A percentile compares a stretch with the other conserved stretches of the same genome.
Evolutionary conservation across 2,888 invertebrate genomes (phyloP).

Genomic region (Drosophila affinis): DNA sequence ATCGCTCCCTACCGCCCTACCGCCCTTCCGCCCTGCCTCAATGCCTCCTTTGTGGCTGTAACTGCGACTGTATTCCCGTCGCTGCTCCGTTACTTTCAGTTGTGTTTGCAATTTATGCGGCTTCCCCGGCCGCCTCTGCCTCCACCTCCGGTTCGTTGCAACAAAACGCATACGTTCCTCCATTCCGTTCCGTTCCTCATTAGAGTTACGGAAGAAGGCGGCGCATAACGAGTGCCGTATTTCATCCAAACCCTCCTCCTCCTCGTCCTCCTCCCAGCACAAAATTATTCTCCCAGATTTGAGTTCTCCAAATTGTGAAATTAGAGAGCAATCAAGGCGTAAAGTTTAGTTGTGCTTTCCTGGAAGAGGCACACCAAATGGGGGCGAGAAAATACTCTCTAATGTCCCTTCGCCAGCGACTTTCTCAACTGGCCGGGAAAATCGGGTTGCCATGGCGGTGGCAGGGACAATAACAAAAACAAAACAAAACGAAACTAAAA

Average conservation of each 20-base stretch:
- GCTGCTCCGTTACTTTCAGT: conserved; percentile 46
- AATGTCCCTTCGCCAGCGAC: conserved; percentile 45
- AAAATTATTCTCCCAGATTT: conserved; percentile 38
- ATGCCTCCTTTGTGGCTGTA: conserved; percentile 19
- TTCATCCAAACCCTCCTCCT: neutral
- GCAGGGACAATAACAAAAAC: conserved; percentile 40
- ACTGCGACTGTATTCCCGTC: conserved; percentile 32
- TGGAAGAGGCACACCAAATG: conserved; percentile 12
- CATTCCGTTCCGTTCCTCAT: conserved; percentile 6
- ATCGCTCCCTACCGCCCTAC: conserved; percentile 23
- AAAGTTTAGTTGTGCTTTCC: conserved; percentile 28
- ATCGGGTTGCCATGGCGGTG: conserved; percentile 53
- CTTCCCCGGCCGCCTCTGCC: conserved; percentile 50
- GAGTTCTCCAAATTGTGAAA: conserved; percentile 51
- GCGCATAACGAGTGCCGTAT: neutral
- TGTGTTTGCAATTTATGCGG: conserved; percentile 78
- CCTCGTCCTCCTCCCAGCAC: neutral
- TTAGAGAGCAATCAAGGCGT: conserved; percentile 47
- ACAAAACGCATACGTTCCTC: conserved; percentile 6
- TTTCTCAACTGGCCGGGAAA: conserved; percentile 33
- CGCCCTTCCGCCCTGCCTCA: conserved; percentile 30
- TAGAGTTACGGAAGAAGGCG: neutral
- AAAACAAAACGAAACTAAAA: conserved; percentile 17
- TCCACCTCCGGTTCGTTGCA: neutral
- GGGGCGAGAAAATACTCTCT: conserved; percentile 22